phyloP scores from a whole-genome alignment of 2,888 invertebrate genomes.

The Scaptomyza caliginosa region DNA sequence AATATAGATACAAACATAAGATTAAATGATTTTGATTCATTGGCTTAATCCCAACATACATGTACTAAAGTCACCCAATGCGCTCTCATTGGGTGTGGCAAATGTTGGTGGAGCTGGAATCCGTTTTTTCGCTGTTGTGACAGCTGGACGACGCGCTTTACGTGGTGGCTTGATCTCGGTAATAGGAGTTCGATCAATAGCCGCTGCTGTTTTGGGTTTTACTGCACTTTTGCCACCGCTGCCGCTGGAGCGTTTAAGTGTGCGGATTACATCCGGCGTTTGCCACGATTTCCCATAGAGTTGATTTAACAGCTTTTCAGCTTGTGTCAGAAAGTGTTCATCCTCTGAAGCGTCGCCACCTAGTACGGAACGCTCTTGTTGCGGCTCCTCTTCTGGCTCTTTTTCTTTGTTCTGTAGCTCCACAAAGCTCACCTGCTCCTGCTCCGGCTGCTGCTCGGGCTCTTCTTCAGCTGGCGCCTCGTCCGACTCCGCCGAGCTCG shows the following conservation, averaged over 20 bases:
- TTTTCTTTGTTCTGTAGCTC: neutral
- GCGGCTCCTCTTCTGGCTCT: constrained; percentile 3
- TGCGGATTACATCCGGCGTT: constrained; percentile 82
- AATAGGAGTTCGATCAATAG: constrained; percentile 14
- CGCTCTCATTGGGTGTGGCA: constrained; percentile 63
- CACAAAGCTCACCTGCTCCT: neutral
- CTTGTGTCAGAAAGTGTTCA: constrained; percentile 70
- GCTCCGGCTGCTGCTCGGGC: neutral
- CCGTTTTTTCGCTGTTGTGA: constrained; percentile 22
- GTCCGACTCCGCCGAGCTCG: constrained; percentile 40
- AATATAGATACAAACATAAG: too few relatives aligned
- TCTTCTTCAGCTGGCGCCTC: constrained; percentile 37
- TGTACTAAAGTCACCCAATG: constrained; percentile 76
- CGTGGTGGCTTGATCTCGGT: constrained; percentile 24
- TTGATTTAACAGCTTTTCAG: constrained; percentile 78
- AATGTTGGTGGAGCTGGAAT: neutral
- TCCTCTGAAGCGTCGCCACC: constrained; percentile 46
- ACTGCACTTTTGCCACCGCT: constrained; percentile 36
- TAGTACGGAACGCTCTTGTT: constrained; percentile 25
- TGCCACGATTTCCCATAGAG: constrained; percentile 83
- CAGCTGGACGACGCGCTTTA: constrained; percentile 14
- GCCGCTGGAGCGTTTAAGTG: constrained; percentile 69
- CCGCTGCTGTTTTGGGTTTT: neutral
- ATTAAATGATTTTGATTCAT: neutral
- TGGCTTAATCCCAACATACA: constrained; percentile 64